Conservation (phyloP, 2,113 vertebrate genomes). For the Indicator maculatus region DNA sequence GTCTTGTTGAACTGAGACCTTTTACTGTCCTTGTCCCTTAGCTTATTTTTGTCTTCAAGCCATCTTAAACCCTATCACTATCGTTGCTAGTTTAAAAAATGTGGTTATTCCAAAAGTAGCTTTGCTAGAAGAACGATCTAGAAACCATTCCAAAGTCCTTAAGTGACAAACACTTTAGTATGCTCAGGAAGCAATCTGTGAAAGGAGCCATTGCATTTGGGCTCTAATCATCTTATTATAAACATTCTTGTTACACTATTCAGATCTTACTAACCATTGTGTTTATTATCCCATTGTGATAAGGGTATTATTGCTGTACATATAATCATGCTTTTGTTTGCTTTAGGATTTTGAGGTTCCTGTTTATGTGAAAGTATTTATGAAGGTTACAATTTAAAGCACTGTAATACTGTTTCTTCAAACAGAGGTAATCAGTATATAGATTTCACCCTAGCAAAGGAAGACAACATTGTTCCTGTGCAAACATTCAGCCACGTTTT, state of each 20-base stretch:
- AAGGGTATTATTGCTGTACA: slow-evolving; percentile 35
- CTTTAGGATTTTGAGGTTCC: slow-evolving; percentile 21
- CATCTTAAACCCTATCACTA: neutral
- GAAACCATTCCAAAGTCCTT: neutral
- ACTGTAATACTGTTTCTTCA: neutral
- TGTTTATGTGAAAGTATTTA: slow-evolving; percentile 45
- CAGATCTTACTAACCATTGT: neutral
- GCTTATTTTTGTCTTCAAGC: neutral
- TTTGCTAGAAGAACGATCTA: neutral
- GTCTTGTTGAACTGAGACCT: neutral
- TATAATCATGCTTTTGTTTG: slow-evolving; percentile 29
- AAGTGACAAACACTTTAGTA: neutral
- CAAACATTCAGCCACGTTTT: slow-evolving; percentile 40
- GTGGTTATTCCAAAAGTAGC: neutral
- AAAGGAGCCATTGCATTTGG: neutral
- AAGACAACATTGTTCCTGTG: neutral
- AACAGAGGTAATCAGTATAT: slow-evolving; percentile 3
- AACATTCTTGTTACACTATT: neutral
- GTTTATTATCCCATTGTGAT: slow-evolving; percentile 45
- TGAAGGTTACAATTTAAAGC: slow-evolving; percentile 28
- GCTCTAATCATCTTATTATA: slow-evolving; percentile 11
- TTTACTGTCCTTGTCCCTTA: neutral
- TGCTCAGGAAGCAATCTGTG: neutral
- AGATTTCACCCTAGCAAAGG: slow-evolving; percentile 24
- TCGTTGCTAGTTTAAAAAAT: neutral